Evolutionary conservation across 2,888 invertebrate genomes (phyloP).

Genomic region (Acronicta aceris): DNA sequence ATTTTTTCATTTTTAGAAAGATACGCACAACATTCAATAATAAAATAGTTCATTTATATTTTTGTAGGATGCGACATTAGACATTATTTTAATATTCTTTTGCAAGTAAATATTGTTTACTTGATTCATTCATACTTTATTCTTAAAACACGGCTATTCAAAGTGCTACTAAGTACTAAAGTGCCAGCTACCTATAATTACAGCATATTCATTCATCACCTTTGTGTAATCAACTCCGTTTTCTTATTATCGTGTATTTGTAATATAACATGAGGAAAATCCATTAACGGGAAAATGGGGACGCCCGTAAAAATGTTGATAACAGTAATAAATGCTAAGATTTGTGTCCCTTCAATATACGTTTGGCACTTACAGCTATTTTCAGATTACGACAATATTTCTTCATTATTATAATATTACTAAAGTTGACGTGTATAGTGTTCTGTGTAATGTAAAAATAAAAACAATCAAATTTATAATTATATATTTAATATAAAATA

Average conservation of each 20-base stretch:
- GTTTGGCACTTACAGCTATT: constrained; percentile 25
- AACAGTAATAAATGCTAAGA: constrained; percentile 47
- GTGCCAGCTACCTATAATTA: not conserved
- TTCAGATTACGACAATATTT: constrained; percentile 27
- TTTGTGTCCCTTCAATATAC: constrained; percentile 40
- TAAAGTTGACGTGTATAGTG: too few species aligned
- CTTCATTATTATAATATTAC: not conserved
- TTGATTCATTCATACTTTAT: too few species aligned
- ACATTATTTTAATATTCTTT: too few species aligned
- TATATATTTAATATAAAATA: too few species aligned
- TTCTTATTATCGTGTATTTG: constrained; percentile 29
- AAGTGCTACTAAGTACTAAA: not conserved
- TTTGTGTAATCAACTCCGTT: constrained; percentile 29
- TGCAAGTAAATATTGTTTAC: too few species aligned
- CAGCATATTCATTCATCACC: constrained; percentile 2
- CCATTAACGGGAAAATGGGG: constrained; percentile 48
- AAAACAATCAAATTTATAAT: too few species aligned
- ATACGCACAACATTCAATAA: too few species aligned
- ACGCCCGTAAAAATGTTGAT: constrained; percentile 51
- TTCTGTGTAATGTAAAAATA: too few species aligned
- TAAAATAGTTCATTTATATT: too few species aligned
- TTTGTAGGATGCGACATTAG: not conserved
- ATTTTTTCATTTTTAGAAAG: too few species aligned
- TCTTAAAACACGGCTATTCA: too few species aligned
- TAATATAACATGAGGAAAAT: constrained; percentile 40